Percentiles rank a stretch among this genome's conserved stretches.
These are phyloP conservation scores for Amia ocellicauda DNA, from an alignment of 2,113 vertebrate genomes.

Conservation along the genomic window DNA sequence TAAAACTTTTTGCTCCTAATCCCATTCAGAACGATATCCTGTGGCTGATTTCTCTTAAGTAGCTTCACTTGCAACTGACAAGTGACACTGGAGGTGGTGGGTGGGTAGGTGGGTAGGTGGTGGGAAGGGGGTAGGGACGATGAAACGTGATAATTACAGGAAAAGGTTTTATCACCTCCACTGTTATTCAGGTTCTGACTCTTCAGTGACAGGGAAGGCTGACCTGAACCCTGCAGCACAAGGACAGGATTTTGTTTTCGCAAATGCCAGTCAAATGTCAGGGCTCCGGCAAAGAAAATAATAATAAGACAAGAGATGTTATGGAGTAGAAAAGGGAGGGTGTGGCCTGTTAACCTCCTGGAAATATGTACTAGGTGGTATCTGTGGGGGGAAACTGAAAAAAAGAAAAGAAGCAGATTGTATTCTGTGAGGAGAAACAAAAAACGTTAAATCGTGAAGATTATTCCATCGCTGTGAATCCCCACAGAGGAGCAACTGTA, in stretches of 20 bases:
- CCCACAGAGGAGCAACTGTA: no score
- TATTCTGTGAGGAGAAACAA: no score
- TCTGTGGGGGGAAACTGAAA: no score
- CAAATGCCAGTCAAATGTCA: conserved; percentile 10
- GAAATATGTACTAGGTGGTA: background rate
- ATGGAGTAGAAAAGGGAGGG: background rate
- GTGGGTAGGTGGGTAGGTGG: background rate
- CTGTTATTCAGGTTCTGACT: background rate
- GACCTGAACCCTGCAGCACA: background rate
- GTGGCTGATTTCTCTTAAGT: background rate
- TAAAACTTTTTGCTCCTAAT: conserved; percentile 27
- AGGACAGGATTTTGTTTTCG: background rate
- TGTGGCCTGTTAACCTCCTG: background rate
- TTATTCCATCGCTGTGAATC: no score
- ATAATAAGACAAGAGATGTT: background rate
- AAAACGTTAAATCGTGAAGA: no score
- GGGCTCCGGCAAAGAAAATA: background rate
- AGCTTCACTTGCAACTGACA: background rate
- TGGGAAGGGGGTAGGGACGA: background rate
- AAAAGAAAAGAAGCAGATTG: no score
- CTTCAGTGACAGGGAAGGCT: background rate
- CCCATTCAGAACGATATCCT: conserved; percentile 16
- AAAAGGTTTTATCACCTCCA: conserved; percentile 41
- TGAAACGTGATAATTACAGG: conserved; percentile 22
- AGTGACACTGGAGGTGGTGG: background rate